phyloP scores from a whole-genome alignment of 2,113 vertebrate genomes.

The Sardina pilchardus region DNA sequence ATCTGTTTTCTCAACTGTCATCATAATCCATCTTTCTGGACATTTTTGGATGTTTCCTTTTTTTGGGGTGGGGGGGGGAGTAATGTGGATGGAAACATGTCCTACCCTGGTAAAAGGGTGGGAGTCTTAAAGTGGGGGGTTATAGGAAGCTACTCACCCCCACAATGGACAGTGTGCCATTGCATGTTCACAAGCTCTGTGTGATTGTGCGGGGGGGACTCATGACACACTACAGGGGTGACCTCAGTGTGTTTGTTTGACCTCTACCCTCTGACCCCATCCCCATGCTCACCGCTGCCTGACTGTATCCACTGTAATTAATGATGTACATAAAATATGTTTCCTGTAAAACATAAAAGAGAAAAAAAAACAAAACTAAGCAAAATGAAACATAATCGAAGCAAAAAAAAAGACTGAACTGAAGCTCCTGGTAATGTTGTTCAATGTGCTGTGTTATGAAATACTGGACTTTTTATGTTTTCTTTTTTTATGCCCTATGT shows the following conservation, averaged over 20 bases:
- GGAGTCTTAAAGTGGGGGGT: not conserved
- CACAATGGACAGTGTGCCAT: not conserved
- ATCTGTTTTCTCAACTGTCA: too few relatives aligned
- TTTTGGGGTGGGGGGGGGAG: not conserved
- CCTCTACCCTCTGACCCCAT: not conserved
- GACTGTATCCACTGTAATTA: conserved; percentile 12
- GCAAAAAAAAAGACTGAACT: conserved; percentile 55
- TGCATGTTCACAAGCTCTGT: conserved; percentile 1
- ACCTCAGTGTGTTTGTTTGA: not conserved
- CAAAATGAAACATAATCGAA: not conserved
- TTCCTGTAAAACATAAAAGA: conserved; percentile 59
- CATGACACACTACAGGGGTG: not conserved
- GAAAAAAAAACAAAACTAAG: not conserved
- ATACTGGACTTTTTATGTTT: conserved; percentile 66
- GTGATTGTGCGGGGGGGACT: not conserved
- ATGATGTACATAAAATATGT: conserved; percentile 71
- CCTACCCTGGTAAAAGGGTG: not conserved
- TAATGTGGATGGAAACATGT: not conserved
- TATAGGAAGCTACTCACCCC: not conserved
- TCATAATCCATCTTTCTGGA: too few relatives aligned
- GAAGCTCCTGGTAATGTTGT: conserved; percentile 79
- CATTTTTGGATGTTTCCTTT: not conserved
- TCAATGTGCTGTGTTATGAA: conserved; percentile 77
- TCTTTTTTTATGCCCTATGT: conserved; percentile 56
- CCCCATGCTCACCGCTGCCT: conserved; percentile 6